Evolutionary conservation across 2,888 invertebrate species (phyloP).

Genomic region (Tipula unca): DNA sequence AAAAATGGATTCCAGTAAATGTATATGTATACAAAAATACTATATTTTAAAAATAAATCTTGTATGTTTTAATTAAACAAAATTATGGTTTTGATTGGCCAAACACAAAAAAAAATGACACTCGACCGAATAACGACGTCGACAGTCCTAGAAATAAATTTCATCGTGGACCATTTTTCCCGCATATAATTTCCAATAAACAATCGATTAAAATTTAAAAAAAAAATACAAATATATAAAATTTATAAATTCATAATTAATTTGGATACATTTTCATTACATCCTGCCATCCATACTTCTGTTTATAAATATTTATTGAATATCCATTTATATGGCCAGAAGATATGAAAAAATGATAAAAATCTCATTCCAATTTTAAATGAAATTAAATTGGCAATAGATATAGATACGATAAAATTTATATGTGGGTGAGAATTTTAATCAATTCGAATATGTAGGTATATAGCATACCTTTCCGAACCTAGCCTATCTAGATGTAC

Average conservation of each 20-base stretch:
- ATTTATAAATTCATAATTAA: neutral
- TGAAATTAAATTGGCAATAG: neutral
- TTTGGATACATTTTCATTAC: neutral
- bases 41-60: too few relatives aligned
- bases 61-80: too few relatives aligned
- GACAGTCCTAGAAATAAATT: neutral
- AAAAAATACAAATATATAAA: neutral
- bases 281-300: neutral
- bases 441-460: neutral
- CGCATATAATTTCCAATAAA: neutral
- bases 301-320: neutral
- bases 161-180: neutral
- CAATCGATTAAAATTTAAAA: neutral
- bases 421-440: neutral
- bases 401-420: neutral
- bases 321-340: neutral
- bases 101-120: too few relatives aligned
- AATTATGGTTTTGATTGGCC: too few relatives aligned
- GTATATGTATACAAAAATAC: too few relatives aligned
- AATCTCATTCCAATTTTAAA: neutral
- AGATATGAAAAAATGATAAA: neutral
- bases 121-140: neutral
- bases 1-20: too few relatives aligned
- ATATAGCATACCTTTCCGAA: neutral
- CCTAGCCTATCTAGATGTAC: neutral